These are phyloP conservation scores for Boleophthalmus pectinirostris DNA, from an alignment of 2,113 vertebrate genomes.

Conservation along the genomic window DNA sequence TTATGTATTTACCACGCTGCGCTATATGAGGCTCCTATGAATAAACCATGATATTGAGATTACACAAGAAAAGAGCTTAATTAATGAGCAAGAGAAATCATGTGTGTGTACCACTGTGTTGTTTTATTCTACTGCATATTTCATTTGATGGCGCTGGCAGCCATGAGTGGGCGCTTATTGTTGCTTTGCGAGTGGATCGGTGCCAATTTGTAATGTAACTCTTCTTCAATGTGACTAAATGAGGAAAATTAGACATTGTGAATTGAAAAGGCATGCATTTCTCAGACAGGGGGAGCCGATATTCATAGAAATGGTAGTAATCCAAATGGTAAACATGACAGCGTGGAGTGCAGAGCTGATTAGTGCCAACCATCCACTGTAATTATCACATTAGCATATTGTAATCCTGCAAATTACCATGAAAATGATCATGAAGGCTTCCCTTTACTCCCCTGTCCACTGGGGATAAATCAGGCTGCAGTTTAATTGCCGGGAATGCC, in stretches of 20 bases:
- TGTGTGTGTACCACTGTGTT: not conserved
- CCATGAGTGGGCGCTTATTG: conserved; percentile 11
- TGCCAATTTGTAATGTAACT: conserved; percentile 35
- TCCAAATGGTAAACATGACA: conserved; percentile 53
- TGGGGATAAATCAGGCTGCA: conserved; percentile 37
- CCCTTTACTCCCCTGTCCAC: conserved; percentile 36
- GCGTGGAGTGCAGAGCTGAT: conserved; percentile 54
- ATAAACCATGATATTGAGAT: conserved; percentile 52
- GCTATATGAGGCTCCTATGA: conserved; percentile 42
- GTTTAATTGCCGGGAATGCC: conserved; percentile 22
- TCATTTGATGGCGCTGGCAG: conserved; percentile 9
- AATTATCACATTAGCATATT: conserved; percentile 78
- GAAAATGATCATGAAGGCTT: conserved; percentile 63
- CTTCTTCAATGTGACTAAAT: conserved; percentile 28
- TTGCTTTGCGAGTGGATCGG: conserved; percentile 17
- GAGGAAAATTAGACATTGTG: conserved; percentile 28
- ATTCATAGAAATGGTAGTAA: conserved; percentile 17
- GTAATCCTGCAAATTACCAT: conserved; percentile 72
- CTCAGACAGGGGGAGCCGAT: conserved; percentile 10
- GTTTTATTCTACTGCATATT: conserved; percentile 17
- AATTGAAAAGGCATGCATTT: conserved; percentile 21
- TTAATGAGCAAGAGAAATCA: conserved; percentile 20
- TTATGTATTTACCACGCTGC: conserved; percentile 45
- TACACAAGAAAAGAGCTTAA: conserved; percentile 24
- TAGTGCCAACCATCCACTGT: conserved; percentile 59